A percentile compares a stretch with the other conserved stretches of the same genome.
These are phyloP conservation scores for Anguilla pacifica DNA, from an alignment of 2,797 vertebrate species.

Conservation along the genomic window DNA sequence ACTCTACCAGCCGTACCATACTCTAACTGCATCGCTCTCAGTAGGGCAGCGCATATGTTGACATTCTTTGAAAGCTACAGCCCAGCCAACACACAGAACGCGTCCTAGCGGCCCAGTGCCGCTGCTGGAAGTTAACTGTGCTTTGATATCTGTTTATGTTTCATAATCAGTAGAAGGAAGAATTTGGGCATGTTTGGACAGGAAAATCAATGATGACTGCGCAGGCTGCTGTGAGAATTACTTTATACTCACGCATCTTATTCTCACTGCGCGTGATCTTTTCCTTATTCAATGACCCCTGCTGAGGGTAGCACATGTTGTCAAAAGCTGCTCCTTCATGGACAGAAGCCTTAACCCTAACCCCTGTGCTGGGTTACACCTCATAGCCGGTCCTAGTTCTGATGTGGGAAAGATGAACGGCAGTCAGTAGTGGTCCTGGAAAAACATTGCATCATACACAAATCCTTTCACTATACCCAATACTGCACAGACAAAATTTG, in stretches of 20 bases:
- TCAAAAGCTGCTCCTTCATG: background rate
- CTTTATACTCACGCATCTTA: background rate
- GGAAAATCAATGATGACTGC: slow-evolving; percentile 25
- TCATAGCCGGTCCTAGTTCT: background rate
- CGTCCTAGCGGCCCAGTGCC: background rate
- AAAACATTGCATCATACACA: background rate
- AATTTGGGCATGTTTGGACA: slow-evolving; percentile 43
- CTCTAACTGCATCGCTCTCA: background rate
- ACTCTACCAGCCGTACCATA: too few species aligned
- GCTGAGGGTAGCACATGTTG: background rate
- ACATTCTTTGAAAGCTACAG: background rate
- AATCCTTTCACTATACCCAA: background rate
- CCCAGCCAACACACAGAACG: background rate
- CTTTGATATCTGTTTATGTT: slow-evolving; percentile 21
- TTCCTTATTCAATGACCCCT: background rate
- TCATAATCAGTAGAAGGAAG: slow-evolving; percentile 4
- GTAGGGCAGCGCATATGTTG: background rate
- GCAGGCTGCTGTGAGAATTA: slow-evolving; percentile 2
- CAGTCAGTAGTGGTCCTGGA: background rate
- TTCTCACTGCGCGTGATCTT: background rate
- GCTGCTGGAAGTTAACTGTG: background rate
- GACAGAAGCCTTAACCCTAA: background rate
- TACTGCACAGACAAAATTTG: background rate
- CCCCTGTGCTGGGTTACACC: background rate
- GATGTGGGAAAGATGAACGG: background rate